phyloP scores from a whole-genome alignment of 2,888 invertebrate species.

The Rugalucina vietnamica region DNA sequence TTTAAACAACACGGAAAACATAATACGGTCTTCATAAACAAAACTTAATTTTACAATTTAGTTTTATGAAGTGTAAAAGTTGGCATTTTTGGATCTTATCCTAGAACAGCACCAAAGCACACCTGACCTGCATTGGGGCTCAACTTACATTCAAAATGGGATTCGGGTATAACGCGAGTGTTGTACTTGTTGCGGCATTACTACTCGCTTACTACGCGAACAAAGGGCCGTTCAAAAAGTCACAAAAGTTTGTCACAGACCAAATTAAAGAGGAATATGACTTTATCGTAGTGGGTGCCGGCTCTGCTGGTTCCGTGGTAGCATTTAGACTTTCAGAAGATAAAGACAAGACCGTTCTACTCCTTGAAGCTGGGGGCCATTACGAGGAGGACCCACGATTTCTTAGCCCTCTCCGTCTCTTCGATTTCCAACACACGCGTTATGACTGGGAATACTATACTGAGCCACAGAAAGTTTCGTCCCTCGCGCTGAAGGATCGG shows the following conservation, averaged over 20 bases:
- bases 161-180: background rate
- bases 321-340: slow-evolving; percentile 84
- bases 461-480: slow-evolving; percentile 84
- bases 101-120: too few species aligned
- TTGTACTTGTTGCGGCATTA: background rate
- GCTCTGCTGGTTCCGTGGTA: slow-evolving; percentile 84
- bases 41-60: too few species aligned
- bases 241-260: background rate
- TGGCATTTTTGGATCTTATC: too few species aligned
- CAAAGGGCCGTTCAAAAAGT: background rate
- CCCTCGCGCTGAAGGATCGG: slow-evolving; percentile 84
- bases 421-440: slow-evolving; percentile 78
- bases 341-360: slow-evolving; percentile 72
- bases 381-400: slow-evolving; percentile 83
- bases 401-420: slow-evolving; percentile 84
- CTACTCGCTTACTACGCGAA: background rate
- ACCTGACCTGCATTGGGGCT: too few species aligned
- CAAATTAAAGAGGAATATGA: background rate
- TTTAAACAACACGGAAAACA: too few species aligned
- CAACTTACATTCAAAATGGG: too few species aligned
- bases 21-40: too few species aligned
- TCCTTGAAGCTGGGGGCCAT: slow-evolving; percentile 84
- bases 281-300: slow-evolving; percentile 82
- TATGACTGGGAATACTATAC: slow-evolving; percentile 84
- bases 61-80: too few species aligned